Evolutionary conservation across 2,797 vertebrate genomes (phyloP).

Genomic region (Catamblyrhynchus diadema): DNA sequence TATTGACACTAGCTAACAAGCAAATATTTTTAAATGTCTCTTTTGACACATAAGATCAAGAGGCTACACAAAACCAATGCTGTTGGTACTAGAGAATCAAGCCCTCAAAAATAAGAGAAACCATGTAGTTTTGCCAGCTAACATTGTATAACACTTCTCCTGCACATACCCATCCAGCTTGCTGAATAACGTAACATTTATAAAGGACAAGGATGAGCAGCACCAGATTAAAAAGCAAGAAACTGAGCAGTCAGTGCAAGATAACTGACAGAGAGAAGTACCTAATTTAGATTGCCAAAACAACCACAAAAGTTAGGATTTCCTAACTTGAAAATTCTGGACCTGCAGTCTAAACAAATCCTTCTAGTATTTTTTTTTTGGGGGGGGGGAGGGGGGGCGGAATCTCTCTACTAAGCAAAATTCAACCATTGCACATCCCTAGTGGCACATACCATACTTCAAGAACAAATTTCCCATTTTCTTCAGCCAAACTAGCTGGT

Average conservation of each 20-base stretch:
- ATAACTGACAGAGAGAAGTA: not conserved
- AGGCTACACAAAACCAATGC: not conserved
- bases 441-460: not conserved
- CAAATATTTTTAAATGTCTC: not conserved
- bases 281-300: not conserved
- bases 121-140: not conserved
- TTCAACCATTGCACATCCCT: not conserved
- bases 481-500: not conserved
- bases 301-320: not conserved
- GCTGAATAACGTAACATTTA: not conserved
- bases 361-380: not conserved
- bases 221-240: accelerated
- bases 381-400: too few species aligned
- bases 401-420: not conserved
- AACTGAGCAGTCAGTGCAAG: not conserved
- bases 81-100: not conserved
- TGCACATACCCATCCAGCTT: not conserved
- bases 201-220: not conserved
- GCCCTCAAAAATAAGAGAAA: not conserved
- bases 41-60: not conserved
- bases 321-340: not conserved
- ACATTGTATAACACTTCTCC: not conserved
- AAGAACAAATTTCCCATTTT: not conserved
- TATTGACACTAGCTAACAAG: not conserved
- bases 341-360: not conserved